A percentile compares a stretch with the other conserved stretches of the same genome.
These are phyloP conservation scores for Tinea pellionella DNA, from an alignment of 2,888 invertebrate genomes.

Conservation along the genomic window DNA sequence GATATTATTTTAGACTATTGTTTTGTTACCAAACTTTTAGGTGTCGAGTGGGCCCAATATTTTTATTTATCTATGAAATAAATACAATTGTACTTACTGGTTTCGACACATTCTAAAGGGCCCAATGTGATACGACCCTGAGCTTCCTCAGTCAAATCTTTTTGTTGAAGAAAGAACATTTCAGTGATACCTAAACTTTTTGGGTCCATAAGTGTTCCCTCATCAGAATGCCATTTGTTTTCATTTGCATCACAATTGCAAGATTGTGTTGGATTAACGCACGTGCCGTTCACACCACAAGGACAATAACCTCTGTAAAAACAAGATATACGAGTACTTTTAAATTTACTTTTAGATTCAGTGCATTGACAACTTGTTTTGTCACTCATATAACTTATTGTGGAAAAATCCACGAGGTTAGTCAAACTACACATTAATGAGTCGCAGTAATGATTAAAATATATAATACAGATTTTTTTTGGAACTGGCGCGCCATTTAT, in stretches of 20 bases:
- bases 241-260: conserved; percentile 93
- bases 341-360: not conserved
- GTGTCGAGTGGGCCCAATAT: too few relatives aligned
- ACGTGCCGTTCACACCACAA: conserved; percentile 82
- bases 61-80: too few relatives aligned
- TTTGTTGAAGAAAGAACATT: conserved; percentile 90
- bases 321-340: conserved; percentile 10
- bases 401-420: not conserved
- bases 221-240: conserved; percentile 89
- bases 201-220: conserved; percentile 84
- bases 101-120: conserved; percentile 93
- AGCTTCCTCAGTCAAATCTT: conserved; percentile 83
- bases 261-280: conserved; percentile 82
- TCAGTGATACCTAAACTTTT: conserved; percentile 89
- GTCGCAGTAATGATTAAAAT: too few relatives aligned
- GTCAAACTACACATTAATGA: too few relatives aligned
- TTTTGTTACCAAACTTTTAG: too few relatives aligned
- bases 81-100: conserved; percentile 76
- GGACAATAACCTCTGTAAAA: conserved; percentile 76
- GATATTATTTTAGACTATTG: too few relatives aligned
- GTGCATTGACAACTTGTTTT: too few relatives aligned
- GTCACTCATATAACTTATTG: not conserved
- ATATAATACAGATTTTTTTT: too few relatives aligned
- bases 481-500: too few relatives aligned
- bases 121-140: conserved; percentile 90